These are phyloP conservation scores for Polypterus bichir DNA, from an alignment of 2,113 vertebrate species.

Conservation along the genomic window DNA sequence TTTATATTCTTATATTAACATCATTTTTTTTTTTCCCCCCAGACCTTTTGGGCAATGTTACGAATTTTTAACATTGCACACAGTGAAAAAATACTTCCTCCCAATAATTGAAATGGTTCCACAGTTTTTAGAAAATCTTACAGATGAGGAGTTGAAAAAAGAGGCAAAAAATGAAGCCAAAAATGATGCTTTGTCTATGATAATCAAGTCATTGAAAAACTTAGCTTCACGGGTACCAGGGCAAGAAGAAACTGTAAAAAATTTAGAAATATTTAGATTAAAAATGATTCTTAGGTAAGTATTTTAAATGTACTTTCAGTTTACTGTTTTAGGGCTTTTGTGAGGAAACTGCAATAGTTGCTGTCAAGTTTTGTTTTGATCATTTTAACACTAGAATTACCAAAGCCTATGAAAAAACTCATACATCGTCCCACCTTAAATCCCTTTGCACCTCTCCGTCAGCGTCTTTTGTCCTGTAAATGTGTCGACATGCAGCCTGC, in stretches of 20 bases:
- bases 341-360: too few species aligned
- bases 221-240: slow-evolving; percentile 95
- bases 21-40: slow-evolving; percentile 24
- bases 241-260: slow-evolving; percentile 98
- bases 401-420: too few species aligned
- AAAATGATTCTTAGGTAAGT: slow-evolving; percentile 99
- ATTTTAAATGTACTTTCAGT: too few species aligned
- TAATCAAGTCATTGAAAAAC: slow-evolving; percentile 98
- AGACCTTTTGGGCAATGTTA: slow-evolving; percentile 99
- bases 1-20: not conserved
- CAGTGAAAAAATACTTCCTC: slow-evolving; percentile 98
- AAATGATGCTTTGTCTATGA: slow-evolving; percentile 98
- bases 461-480: too few species aligned
- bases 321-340: too few species aligned
- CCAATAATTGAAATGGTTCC: slow-evolving; percentile 98
- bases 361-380: too few species aligned
- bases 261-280: slow-evolving; percentile 99
- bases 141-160: slow-evolving; percentile 97
- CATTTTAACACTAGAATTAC: too few species aligned
- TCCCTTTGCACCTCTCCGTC: too few species aligned
- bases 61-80: slow-evolving; percentile 95
- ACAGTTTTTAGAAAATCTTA: slow-evolving; percentile 98
- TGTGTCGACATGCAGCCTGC: too few species aligned
- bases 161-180: slow-evolving; percentile 99
- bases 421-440: too few species aligned